Percentiles rank a stretch among this genome's conserved stretches.
These are phyloP conservation scores for Zaprionus kolodkinae DNA, from an alignment of 1,140 invertebrate genomes.

Conservation along the genomic window DNA sequence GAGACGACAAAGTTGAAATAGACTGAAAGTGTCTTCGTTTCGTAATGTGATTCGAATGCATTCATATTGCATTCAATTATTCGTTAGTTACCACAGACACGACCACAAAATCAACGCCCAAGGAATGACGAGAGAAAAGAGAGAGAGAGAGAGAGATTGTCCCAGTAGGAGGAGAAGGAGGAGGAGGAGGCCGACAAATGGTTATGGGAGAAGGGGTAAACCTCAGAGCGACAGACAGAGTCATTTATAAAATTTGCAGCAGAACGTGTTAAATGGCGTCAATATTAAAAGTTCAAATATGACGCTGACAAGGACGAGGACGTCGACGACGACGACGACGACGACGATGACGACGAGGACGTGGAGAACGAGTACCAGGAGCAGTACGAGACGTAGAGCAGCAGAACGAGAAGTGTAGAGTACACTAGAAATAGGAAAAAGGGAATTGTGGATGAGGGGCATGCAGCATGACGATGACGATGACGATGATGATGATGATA, in stretches of 20 bases:
- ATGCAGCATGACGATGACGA: not conserved
- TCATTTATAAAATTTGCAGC: conserved; percentile 88
- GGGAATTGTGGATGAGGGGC: not conserved
- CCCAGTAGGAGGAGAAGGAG: too few relatives aligned
- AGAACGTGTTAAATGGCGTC: conserved; percentile 96
- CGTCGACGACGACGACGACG: conserved; percentile 90
- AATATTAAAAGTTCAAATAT: conserved; percentile 84
- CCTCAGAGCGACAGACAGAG: conserved; percentile 49
- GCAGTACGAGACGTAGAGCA: conserved; percentile 88
- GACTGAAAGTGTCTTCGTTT: conserved; percentile 5
- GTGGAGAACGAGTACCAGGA: conserved; percentile 88
- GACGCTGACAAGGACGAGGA: conserved; percentile 91
- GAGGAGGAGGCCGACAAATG: too few relatives aligned
- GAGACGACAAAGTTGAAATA: conserved; percentile 14
- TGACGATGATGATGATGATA: conserved; percentile 87
- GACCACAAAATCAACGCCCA: conserved; percentile 36
- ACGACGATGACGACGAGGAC: conserved; percentile 86
- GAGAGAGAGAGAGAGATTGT: too few relatives aligned
- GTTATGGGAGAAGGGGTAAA: not conserved
- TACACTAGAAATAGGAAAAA: not conserved
- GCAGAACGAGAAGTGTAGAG: not conserved
- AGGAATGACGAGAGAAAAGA: not conserved
- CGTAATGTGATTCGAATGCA: conserved; percentile 28
- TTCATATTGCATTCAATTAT: conserved; percentile 48
- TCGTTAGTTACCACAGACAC: conserved; percentile 26